These are phyloP conservation scores for Notospermus geniculatus DNA, from an alignment of 1,140 invertebrate genomes.

Conservation along the genomic window DNA sequence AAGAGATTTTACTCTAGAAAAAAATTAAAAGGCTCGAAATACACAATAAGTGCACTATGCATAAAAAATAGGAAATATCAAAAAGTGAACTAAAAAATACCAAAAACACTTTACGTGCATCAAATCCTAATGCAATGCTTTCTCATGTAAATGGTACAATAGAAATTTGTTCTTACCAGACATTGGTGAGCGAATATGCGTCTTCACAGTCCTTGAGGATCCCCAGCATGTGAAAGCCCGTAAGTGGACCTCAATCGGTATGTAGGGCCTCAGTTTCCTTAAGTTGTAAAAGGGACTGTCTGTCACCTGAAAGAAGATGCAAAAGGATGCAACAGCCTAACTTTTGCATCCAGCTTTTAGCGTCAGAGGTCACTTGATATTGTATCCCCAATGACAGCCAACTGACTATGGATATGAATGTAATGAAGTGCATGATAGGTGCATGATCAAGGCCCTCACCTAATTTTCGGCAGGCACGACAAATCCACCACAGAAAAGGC, in stretches of 20 bases:
- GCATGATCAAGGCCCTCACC: no score
- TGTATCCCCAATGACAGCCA: no score
- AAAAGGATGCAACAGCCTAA: conserved; percentile 44
- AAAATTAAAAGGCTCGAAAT: no score
- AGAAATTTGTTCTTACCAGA: conserved; percentile 36
- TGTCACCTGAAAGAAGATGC: conserved; percentile 18
- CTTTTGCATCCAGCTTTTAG: no score
- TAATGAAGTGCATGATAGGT: no score
- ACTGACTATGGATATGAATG: no score
- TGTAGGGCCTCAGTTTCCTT: conserved; percentile 65
- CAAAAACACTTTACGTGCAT: no score
- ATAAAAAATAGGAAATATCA: conserved; percentile 6
- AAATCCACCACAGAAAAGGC: no score
- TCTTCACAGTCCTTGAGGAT: conserved; percentile 62
- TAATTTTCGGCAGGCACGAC: no score
- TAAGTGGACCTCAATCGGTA: conserved; percentile 68
- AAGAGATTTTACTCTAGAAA: no score
- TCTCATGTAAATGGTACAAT: neutral
- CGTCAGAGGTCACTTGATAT: no score
- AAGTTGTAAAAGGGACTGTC: conserved; percentile 53
- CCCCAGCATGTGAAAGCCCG: conserved; percentile 83
- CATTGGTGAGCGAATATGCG: conserved; percentile 45
- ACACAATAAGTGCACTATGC: neutral
- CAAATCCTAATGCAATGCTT: no score
- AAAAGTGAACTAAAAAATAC: neutral